Evolutionary conservation across 2,797 vertebrate species (phyloP).

Genomic region (Pseudochromis fuscus): DNA sequence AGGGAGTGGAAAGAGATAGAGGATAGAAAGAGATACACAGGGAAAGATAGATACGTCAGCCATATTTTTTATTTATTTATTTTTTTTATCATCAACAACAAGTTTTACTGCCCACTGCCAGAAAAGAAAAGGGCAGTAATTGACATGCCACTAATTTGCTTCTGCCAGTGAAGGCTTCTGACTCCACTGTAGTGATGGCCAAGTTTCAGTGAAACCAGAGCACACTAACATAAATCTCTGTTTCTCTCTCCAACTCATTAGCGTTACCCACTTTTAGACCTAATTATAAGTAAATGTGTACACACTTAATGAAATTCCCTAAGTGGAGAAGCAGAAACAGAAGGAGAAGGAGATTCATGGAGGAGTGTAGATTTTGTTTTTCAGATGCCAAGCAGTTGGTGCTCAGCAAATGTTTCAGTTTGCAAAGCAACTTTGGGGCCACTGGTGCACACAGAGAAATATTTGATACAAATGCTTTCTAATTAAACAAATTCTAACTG

Average conservation of each 20-base stretch:
- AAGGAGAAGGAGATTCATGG: constrained; percentile 51
- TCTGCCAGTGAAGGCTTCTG: constrained; percentile 36
- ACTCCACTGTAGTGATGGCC: constrained; percentile 33
- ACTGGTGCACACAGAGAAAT: constrained; percentile 52
- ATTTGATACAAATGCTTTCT: constrained; percentile 78
- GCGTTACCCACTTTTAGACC: constrained; percentile 66
- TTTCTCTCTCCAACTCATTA: constrained; percentile 63
- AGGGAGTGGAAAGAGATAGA: constrained; percentile 36
- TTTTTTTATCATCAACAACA: constrained; percentile 36
- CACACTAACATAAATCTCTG: constrained; percentile 28
- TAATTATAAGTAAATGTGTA: constrained; percentile 80
- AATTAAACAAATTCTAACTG: constrained; percentile 77
- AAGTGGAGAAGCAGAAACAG: constrained; percentile 51
- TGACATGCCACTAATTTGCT: constrained; percentile 76
- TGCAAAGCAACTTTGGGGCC: constrained; percentile 70
- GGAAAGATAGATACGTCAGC: constrained; percentile 39
- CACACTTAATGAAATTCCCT: constrained; percentile 76
- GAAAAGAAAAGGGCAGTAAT: constrained; percentile 62
- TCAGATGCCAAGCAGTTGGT: constrained; percentile 59
- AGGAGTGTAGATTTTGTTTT: constrained; percentile 63
- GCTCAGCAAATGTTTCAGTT: constrained; percentile 70
- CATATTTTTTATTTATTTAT: constrained; percentile 35
- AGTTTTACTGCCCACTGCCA: constrained; percentile 37
- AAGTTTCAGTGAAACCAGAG: constrained; percentile 56
- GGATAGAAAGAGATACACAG: constrained; percentile 33